phyloP scores from a whole-genome alignment of 2,113 vertebrate genomes.

The Promerops cafer region DNA sequence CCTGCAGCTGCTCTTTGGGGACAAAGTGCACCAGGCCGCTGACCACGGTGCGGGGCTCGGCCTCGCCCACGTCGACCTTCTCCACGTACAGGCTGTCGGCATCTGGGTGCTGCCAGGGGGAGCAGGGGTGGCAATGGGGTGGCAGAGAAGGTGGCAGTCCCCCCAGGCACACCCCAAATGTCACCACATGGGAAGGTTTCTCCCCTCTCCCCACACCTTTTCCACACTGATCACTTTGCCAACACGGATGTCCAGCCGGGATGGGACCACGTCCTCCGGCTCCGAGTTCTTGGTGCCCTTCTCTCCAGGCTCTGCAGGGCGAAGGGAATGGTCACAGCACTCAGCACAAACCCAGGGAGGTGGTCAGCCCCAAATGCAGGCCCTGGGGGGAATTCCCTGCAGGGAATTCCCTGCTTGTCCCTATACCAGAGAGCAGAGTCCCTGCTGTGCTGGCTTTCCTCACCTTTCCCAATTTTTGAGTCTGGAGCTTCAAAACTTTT shows the following conservation, averaged over 20 bases:
- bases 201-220: conserved; percentile 69
- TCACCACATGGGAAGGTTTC: fast-evolving
- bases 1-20: conserved; percentile 83
- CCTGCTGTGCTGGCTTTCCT: not conserved
- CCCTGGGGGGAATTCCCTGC: not conserved
- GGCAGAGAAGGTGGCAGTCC: not conserved
- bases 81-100: conserved; percentile 92
- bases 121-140: not conserved
- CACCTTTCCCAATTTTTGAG: not conserved
- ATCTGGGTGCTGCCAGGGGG: conserved; percentile 83
- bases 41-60: conserved; percentile 87
- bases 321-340: not conserved
- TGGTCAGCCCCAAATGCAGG: not conserved
- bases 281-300: conserved; percentile 73
- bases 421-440: not conserved
- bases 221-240: conserved; percentile 90
- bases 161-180: fast-evolving
- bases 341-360: not conserved
- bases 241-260: conserved; percentile 90
- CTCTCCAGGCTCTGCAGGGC: conserved; percentile 70
- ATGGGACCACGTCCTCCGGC: conserved; percentile 80
- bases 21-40: conserved; percentile 91
- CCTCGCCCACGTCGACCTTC: conserved; percentile 90
- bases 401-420: not conserved
- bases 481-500: not conserved